phyloP scores from a whole-genome alignment of 2,888 invertebrate genomes.

The Athripsodes cinereus region DNA sequence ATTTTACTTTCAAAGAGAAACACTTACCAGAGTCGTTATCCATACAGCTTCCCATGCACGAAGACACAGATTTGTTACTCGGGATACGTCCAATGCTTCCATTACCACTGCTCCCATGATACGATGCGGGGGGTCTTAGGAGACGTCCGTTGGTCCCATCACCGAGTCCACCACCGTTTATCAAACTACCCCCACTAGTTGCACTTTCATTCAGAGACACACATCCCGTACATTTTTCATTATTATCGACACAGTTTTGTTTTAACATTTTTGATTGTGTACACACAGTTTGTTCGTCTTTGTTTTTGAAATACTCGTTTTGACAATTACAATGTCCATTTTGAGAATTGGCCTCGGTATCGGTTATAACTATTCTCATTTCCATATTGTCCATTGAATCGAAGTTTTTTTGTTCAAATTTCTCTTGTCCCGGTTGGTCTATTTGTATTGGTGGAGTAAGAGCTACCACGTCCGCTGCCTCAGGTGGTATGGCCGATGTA shows the following conservation, averaged over 20 bases:
- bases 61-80: not conserved
- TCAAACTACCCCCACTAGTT: not conserved
- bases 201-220: not conserved
- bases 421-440: constrained; percentile 4
- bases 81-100: not conserved
- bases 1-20: no score
- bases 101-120: no score
- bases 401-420: constrained; percentile 20
- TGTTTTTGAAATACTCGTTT: not conserved
- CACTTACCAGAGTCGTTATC: not conserved
- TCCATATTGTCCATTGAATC: constrained; percentile 7
- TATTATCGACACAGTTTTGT: no score
- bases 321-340: not conserved
- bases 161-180: not conserved
- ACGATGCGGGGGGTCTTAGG: not conserved
- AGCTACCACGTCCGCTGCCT: constrained; percentile 33
- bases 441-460: not conserved
- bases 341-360: not conserved
- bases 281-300: no score
- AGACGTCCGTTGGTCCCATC: not conserved
- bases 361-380: not conserved
- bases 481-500: constrained; percentile 31
- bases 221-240: not conserved
- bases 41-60: not conserved
- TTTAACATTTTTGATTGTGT: no score